Evolutionary conservation across 2,888 invertebrate species (phyloP).

Genomic region (Odontothrips loti): DNA sequence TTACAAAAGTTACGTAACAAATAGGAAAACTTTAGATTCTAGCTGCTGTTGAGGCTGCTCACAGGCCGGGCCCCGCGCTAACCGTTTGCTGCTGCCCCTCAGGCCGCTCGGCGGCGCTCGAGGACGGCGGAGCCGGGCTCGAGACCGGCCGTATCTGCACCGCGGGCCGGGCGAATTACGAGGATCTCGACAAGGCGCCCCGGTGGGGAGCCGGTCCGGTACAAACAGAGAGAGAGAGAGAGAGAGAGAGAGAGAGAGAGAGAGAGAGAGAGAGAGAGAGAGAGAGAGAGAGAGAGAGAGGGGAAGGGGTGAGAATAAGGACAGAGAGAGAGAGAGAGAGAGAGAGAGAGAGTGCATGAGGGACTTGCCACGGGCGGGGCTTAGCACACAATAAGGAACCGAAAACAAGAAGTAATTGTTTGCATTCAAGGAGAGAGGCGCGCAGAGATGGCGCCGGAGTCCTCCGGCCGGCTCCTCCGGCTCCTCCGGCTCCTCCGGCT

Average conservation of each 20-base stretch:
- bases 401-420: slow-evolving; percentile 15
- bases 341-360: neutral
- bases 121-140: neutral
- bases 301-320: too few relatives aligned
- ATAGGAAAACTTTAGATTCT: slow-evolving; percentile 22
- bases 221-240: too few relatives aligned
- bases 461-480: too few relatives aligned
- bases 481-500: too few relatives aligned
- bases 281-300: too few relatives aligned
- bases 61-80: neutral
- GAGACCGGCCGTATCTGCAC: neutral
- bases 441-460: too few relatives aligned
- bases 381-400: slow-evolving; percentile 13
- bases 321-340: too few relatives aligned
- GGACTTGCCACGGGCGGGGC: neutral
- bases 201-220: neutral
- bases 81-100: too few relatives aligned
- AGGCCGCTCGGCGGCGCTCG: too few relatives aligned
- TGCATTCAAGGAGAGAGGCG: neutral
- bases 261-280: too few relatives aligned
- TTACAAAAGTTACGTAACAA: slow-evolving; percentile 25
- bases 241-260: too few relatives aligned
- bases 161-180: neutral
- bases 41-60: neutral
- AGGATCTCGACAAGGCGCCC: neutral